Evolutionary conservation across 2,797 vertebrate genomes (phyloP), one percentile per base, ranked within the genome.

Genomic region (Taenioides sp.): DNA sequence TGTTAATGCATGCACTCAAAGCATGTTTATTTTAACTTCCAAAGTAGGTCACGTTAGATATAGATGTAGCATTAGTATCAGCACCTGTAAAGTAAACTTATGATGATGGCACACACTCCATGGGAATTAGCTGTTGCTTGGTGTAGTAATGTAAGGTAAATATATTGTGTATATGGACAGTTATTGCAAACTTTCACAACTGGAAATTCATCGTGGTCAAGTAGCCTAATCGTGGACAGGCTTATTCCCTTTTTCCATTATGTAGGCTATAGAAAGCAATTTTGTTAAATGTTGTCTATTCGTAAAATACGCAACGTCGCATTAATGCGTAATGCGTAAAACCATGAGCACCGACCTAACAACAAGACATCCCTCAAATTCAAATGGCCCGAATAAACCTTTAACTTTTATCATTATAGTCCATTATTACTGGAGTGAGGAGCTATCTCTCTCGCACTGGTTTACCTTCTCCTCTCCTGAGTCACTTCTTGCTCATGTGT

Each of bases 401-500:
- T 17, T n/a, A 34, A 9, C 40, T 27, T 23, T 49, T 49, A 65
- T 47, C 63, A 17, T 25, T 16, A 0, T 27, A 25, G 23, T 27
- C 16, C 40, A 43, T 43, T n/a, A 20, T 47, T 47, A 17, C 57
- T 18, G 5, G 16, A 4, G 58, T 27, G 16, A 61, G 59, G 40
- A 10, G 57, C 52, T n/a, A 72, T 27, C 25, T 75, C 43, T 22
- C 4, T 4, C 22, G 23, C 31, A n/a, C 18, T 47, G 23, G 43
- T 68, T 67, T 31, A 43, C 10, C 40, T 50, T 5, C 23, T 7
- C 5, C 28, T 50, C 5, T 28, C 5, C 52, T 58, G 55, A 16
- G 67, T 31, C 57, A 68, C 0, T 5, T 69, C 16, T 40, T 67
- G 70, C 63, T 80, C 57, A 28, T 28, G 73, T 84, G 70, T 67